These are phyloP conservation scores for Drosophila robusta DNA, from an alignment of 2,888 invertebrate species.

Conservation along the genomic window DNA sequence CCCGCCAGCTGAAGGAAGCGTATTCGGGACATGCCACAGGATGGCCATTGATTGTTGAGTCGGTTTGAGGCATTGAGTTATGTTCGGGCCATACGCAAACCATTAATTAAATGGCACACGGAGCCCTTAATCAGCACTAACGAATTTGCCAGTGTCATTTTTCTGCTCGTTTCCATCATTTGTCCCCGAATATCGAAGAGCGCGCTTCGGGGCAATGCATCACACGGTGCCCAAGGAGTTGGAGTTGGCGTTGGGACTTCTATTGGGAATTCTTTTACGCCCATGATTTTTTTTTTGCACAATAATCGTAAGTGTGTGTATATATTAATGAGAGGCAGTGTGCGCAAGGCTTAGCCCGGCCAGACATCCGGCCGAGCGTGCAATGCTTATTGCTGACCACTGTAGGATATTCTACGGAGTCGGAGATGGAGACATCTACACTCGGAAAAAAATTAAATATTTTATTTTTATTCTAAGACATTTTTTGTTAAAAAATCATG, in stretches of 20 bases:
- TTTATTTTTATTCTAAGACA: neutral
- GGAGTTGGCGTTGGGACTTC: constrained; percentile 1
- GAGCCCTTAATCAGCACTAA: constrained; percentile 26
- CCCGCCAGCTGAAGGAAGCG: neutral
- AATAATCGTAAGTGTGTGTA: constrained; percentile 3
- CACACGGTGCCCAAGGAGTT: constrained; percentile 3
- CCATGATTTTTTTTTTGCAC: neutral
- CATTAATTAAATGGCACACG: constrained; percentile 62
- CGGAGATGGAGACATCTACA: constrained; percentile 30
- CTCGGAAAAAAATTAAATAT: neutral
- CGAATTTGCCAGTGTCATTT: constrained; percentile 37
- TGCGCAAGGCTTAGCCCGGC: constrained; percentile 5
- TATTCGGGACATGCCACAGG: neutral
- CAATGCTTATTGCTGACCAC: constrained; percentile 6
- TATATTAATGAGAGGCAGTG: constrained; percentile 26
- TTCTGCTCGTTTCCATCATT: constrained; percentile 49
- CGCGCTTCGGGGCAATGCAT: constrained; percentile 10
- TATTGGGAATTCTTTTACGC: constrained; percentile 17
- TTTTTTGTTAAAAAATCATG: neutral
- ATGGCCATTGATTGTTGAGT: constrained; percentile 34
- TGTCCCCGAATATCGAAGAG: constrained; percentile 29
- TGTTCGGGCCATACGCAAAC: constrained; percentile 48
- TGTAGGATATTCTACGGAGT: constrained; percentile 12
- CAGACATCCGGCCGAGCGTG: constrained; percentile 51
- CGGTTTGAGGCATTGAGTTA: constrained; percentile 50